A percentile compares a stretch with the other conserved stretches of the same genome.
phyloP scores from a whole-genome alignment of 2,113 vertebrate species.

The Spheniscus mendiculus region DNA sequence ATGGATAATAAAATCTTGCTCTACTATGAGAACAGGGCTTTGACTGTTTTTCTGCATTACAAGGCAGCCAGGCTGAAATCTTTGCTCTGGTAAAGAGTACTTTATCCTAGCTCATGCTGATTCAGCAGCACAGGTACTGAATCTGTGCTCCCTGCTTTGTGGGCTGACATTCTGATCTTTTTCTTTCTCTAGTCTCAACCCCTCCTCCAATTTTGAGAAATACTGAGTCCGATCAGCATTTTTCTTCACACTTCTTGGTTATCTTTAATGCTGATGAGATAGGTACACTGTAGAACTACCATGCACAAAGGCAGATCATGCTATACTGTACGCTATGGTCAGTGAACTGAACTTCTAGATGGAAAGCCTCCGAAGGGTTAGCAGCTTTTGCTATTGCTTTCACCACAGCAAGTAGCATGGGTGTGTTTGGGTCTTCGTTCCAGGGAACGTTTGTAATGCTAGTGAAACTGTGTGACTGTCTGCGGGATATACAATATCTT shows the following conservation, averaged over 20 bases:
- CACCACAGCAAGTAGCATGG: neutral
- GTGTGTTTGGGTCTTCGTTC: neutral
- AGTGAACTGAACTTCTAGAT: neutral
- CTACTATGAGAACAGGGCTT: neutral
- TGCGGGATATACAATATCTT: neutral
- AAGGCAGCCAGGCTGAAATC: neutral
- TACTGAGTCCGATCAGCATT: neutral
- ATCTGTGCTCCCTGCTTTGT: neutral
- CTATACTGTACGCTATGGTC: rapidly evolving
- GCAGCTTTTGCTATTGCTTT: neutral
- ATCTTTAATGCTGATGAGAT: neutral
- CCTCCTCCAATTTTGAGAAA: neutral
- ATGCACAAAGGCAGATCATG: neutral
- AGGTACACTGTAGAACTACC: neutral
- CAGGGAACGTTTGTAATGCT: neutral
- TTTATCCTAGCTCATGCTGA: neutral
- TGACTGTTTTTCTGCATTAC: neutral
- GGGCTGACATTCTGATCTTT: neutral
- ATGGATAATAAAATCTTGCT: neutral
- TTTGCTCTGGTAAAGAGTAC: neutral
- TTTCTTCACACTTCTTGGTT: neutral
- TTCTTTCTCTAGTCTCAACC: neutral
- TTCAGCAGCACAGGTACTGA: neutral
- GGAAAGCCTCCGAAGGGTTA: neutral
- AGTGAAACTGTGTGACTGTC: neutral